Conservation (phyloP, 1,140 invertebrate species). For the Pararge aegeria region DNA sequence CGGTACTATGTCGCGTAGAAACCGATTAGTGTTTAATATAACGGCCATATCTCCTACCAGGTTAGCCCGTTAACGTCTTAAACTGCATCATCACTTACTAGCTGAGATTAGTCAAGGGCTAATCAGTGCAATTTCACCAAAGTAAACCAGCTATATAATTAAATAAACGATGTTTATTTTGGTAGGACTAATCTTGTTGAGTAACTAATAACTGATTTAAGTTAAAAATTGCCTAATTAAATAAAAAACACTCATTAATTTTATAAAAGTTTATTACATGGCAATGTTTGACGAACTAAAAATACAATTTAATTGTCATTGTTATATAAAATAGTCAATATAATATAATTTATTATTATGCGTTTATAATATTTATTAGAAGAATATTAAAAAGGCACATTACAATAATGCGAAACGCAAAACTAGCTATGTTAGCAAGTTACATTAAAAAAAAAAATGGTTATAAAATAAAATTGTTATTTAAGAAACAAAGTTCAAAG, state of each 20-base stretch:
- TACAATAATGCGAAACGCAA: conserved; percentile 38
- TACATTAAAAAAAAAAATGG: conserved; percentile 29
- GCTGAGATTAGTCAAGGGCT: no score
- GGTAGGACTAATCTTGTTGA: no score
- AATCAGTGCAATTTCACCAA: no score
- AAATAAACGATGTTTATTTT: no score
- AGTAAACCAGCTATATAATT: no score
- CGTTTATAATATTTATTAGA: conserved; percentile 33
- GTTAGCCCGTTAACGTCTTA: no score
- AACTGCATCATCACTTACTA: no score
- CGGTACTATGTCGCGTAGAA: no score
- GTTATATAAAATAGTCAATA: conserved; percentile 24
- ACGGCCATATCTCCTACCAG: no score
- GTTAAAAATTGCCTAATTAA: no score
- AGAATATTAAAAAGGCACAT: conserved; percentile 35
- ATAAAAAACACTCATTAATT: conserved; percentile 37
- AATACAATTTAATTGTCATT: conserved; percentile 28
- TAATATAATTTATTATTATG: conserved; percentile 42
- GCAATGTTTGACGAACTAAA: conserved; percentile 66
- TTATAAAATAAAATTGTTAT: conserved; percentile 34
- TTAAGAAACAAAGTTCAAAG: conserved; percentile 18
- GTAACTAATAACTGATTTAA: no score
- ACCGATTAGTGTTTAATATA: no score
- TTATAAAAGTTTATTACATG: conserved; percentile 71
- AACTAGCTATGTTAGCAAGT: conserved; percentile 56